Percentiles rank a stretch among this genome's conserved stretches.
Conservation (phyloP, 2,797 vertebrate genomes). For the Neomorphus geoffroyi region DNA sequence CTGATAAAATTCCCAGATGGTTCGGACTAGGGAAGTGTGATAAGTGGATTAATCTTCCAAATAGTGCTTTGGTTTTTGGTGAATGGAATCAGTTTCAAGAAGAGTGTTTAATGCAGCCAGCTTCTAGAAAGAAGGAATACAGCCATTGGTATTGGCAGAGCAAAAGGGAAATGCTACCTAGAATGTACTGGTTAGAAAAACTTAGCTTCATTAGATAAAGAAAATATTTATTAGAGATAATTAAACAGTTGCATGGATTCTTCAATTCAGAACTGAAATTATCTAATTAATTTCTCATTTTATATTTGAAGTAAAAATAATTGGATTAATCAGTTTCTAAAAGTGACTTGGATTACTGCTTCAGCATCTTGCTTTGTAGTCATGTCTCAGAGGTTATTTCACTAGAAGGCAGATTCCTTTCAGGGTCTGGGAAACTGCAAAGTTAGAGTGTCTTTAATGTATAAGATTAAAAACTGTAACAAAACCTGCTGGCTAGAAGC, state of each 20-base stretch:
- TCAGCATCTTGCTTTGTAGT: neutral
- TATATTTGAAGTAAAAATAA: neutral
- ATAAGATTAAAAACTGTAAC: neutral
- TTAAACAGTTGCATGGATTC: neutral
- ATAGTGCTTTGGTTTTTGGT: neutral
- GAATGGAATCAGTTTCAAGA: neutral
- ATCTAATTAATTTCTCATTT: neutral
- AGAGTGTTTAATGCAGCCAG: neutral
- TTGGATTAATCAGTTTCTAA: neutral
- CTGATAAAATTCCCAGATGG: neutral
- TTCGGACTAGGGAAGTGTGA: neutral
- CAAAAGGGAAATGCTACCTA: neutral
- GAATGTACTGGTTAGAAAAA: neutral
- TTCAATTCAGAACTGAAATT: neutral
- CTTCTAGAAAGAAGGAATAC: neutral
- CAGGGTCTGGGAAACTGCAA: neutral
- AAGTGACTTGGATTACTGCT: neutral
- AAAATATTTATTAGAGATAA: neutral
- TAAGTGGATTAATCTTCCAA: neutral
- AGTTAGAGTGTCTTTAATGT: neutral
- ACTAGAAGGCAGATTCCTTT: neutral
- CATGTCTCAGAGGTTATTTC: neutral
- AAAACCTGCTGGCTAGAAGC: neutral
- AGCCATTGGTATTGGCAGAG: neutral
- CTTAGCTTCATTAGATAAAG: neutral